Evolutionary conservation across 2,888 invertebrate species (phyloP), one percentile per base, ranked within the genome.

Genomic region (Orchesella flavescens): DNA sequence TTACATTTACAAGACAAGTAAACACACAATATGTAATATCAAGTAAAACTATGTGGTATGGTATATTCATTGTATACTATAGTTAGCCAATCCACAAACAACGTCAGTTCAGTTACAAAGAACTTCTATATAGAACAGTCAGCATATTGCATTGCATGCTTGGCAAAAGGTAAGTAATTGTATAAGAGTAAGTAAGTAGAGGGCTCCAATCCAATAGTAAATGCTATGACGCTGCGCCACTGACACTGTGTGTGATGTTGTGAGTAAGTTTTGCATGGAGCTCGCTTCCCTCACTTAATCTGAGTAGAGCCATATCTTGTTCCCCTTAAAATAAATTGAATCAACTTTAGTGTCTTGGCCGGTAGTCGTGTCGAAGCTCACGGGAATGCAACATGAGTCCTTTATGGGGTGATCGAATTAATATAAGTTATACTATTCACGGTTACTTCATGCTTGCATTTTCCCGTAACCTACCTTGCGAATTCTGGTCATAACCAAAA

Each of bases 321-420:
- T 24, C 24, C 61, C n/a, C 12, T 61, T 61, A 61, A 78, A 68
- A 77, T 78, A 78, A 78, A 78, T 71, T 71, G 61, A 17, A 43
- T 71, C 69, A 71, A 78, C 78, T 46, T 63, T 78, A 49, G 69
- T 78, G 71, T 63, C 78, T 49, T 17, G 71, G 21, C 63, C 57
- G 78, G 71, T 63, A 78, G 78, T 78, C 43, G 61, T 78, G 61
- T 63, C 61, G 19, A 71, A 78, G 78, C 78, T 15, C 21, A 49
- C 71, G 78, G 49, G 78, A 69, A 59, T 71, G 63, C 78, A 78
- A 21, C 71, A 78, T 71, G 69, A 69, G 19, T 49, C 53, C 68
- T 76, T 43, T 24, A 49, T 23, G 23, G 61, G 3, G 10, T n/a
- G 19, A 19, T n/a, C 3, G 34, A 34, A 34, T 34, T 34, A 34